Percentiles rank a stretch among this genome's conserved stretches.
phyloP scores from a whole-genome alignment of 2,797 vertebrate genomes.

The Enteromius thamalakanensis region DNA sequence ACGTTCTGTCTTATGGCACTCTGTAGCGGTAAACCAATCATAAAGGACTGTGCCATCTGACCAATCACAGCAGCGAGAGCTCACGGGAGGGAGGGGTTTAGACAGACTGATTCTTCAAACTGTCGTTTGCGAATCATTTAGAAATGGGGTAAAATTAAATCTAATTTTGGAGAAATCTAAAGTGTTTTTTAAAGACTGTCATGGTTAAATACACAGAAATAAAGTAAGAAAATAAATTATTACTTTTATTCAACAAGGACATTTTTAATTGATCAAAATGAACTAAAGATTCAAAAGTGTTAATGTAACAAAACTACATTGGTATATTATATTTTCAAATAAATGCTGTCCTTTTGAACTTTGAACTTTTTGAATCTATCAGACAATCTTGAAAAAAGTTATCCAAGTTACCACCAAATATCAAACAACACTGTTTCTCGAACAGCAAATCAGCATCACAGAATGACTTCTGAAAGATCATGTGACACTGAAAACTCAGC shows the following conservation, averaged over 20 bases:
- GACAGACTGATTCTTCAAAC: too few relatives aligned
- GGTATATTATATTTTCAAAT: not conserved
- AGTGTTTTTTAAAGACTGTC: not conserved
- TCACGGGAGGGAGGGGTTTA: too few relatives aligned
- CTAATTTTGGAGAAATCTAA: too few relatives aligned
- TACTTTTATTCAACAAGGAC: conserved; percentile 11
- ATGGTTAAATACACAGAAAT: not conserved
- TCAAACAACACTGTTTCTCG: not conserved
- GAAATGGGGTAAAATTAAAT: too few relatives aligned
- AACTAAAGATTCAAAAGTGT: not conserved
- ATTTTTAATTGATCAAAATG: not conserved
- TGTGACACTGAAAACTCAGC: not conserved
- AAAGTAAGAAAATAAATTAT: not conserved
- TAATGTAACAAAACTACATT: not conserved
- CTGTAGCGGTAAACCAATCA: too few relatives aligned
- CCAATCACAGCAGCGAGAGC: too few relatives aligned
- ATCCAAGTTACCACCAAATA: not conserved
- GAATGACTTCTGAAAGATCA: not conserved
- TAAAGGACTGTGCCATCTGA: too few relatives aligned
- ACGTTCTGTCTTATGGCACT: too few relatives aligned
- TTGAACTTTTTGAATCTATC: not conserved
- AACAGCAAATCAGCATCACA: not conserved
- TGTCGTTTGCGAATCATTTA: too few relatives aligned
- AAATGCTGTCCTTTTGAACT: not conserved
- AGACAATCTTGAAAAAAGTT: not conserved